phyloP scores from a whole-genome alignment of 2,888 invertebrate species.

The Drepana falcataria region DNA sequence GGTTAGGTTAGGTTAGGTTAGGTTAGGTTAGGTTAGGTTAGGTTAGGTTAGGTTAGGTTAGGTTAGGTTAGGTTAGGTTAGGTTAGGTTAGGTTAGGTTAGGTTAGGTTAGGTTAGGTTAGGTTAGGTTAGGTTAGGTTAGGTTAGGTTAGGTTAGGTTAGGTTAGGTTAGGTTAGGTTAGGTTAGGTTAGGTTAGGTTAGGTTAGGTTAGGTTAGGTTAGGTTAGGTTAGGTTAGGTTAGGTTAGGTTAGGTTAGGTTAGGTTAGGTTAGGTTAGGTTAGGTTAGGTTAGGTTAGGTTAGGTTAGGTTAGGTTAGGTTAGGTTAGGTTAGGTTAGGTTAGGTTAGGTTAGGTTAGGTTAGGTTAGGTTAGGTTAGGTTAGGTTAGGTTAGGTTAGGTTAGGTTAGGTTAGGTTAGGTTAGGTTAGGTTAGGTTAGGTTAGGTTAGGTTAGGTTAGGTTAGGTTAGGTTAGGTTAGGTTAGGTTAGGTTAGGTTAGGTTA shows the following conservation, averaged over 20 bases:
- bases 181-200: conserved; percentile 13
- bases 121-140: conserved; percentile 9
- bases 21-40: conserved; percentile 11
- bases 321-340: conserved; percentile 22
- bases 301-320: conserved; percentile 25
- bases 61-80: conserved; percentile 18
- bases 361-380: conserved; percentile 15
- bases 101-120: conserved; percentile 10
- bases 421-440: conserved; percentile 11
- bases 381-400: conserved; percentile 11
- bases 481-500: conserved; percentile 17
- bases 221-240: conserved; percentile 18
- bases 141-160: conserved; percentile 12
- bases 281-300: conserved; percentile 19
- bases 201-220: conserved; percentile 10
- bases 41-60: conserved; percentile 13
- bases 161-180: conserved; percentile 9
- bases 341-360: conserved; percentile 16
- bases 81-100: conserved; percentile 17
- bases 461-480: conserved; percentile 18
- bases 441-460: conserved; percentile 13
- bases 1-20: conserved; percentile 11
- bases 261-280: conserved; percentile 21
- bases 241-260: conserved; percentile 14
- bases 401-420: conserved; percentile 11